A percentile compares a stretch with the other conserved stretches of the same genome.
Conservation (phyloP, 1,140 invertebrate species). For the Drosophila guanche region DNA sequence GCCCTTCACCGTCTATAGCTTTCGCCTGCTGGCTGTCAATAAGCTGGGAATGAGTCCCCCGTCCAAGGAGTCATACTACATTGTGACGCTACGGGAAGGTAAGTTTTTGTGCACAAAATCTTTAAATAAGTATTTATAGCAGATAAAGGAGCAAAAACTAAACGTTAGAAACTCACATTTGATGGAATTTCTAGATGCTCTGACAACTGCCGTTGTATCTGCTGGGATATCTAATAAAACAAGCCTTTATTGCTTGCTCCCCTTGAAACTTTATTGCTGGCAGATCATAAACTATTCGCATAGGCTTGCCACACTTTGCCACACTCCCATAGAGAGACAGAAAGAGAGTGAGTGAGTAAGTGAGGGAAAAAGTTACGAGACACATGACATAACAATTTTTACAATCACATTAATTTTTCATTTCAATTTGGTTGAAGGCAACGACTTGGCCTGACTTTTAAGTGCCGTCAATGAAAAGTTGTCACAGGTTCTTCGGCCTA, state of each 20-base stretch:
- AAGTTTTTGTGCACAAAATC: constrained; percentile 56
- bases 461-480: constrained; percentile 66
- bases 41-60: constrained; percentile 88
- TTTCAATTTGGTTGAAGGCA: constrained; percentile 59
- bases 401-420: constrained; percentile 81
- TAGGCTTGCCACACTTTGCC: constrained; percentile 45
- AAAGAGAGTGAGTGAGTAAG: not conserved
- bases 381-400: constrained; percentile 75
- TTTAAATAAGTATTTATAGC: too few relatives aligned
- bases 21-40: constrained; percentile 89
- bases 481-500: constrained; percentile 17
- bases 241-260: not conserved
- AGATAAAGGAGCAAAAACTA: too few relatives aligned
- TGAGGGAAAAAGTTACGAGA: constrained; percentile 29
- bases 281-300: constrained; percentile 49
- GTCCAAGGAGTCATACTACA: constrained; percentile 90
- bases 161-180: too few relatives aligned
- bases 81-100: constrained; percentile 90
- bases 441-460: constrained; percentile 57
- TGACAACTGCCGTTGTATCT: too few relatives aligned
- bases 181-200: too few relatives aligned
- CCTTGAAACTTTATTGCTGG: constrained; percentile 46
- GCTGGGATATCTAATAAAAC: too few relatives aligned
- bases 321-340: not conserved
- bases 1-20: constrained; percentile 91